Evolutionary conservation across 2,888 invertebrate species (phyloP).

Genomic region (Eudasyphora cyanicolor): DNA sequence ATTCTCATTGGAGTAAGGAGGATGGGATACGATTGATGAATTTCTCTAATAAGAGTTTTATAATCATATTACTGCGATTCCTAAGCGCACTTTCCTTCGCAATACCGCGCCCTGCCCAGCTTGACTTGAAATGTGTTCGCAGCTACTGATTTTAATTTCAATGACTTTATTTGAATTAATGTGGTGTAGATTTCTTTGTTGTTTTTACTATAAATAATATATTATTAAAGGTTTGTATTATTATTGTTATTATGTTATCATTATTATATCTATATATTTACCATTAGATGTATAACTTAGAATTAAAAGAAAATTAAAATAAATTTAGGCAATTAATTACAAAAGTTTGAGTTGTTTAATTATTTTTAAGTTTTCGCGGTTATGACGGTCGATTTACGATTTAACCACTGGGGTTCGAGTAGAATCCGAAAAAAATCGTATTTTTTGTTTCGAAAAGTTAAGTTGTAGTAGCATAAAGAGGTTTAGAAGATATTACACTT

Average conservation of each 20-base stretch:
- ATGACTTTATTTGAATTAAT: slow-evolving; percentile 10
- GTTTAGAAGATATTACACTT: slow-evolving; percentile 38
- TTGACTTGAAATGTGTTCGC: neutral
- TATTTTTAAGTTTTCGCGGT: slow-evolving; percentile 36
- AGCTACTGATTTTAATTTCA: neutral
- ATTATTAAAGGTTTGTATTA: slow-evolving; percentile 45
- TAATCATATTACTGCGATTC: no score
- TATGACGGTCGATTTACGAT: slow-evolving; percentile 6
- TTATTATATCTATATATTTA: slow-evolving; percentile 50
- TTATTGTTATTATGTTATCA: slow-evolving; percentile 48
- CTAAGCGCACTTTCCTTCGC: no score
- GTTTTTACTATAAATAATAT: slow-evolving; percentile 49
- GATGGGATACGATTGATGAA: no score
- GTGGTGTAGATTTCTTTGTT: slow-evolving; percentile 38
- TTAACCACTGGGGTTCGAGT: slow-evolving; percentile 33
- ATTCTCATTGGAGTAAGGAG: no score
- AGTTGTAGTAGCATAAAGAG: slow-evolving; percentile 38
- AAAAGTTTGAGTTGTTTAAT: slow-evolving; percentile 48
- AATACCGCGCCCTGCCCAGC: neutral
- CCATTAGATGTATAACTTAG: slow-evolving; percentile 60
- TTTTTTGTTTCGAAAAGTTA: neutral
- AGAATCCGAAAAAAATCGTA: neutral
- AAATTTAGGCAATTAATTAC: slow-evolving; percentile 58
- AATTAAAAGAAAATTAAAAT: slow-evolving; percentile 48
- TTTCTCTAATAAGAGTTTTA: no score